Evolutionary conservation across 2,113 vertebrate genomes (phyloP), one percentile per base, ranked within the genome.

Genomic region (Crotalus tigris): DNA sequence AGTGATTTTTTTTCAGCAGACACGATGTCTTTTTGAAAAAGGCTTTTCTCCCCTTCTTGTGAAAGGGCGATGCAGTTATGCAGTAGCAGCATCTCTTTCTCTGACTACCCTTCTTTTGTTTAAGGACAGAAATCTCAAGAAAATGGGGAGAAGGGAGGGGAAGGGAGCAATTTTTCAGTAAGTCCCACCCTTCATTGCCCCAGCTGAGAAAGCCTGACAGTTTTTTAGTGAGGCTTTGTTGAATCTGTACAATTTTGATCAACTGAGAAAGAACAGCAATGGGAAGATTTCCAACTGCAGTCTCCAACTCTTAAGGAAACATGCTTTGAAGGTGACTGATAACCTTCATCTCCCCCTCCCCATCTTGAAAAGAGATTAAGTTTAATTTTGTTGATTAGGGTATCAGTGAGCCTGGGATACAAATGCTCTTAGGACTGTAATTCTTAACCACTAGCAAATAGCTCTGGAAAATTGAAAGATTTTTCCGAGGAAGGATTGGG

Each of bases 71-170:
- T 6, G 44, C 15, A 69, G 57, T 81, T 26, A 57, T 85, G 92
- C 75, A 7, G 75, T 39, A 44, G 24, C 33, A 75, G 44, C 39
- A 15, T 15, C 49, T 57, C 58, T 19, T 23, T 91, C 58, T 54
- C 85, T 1, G 4, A 15, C 19, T 51, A 92, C 89, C 59, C 90
- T 3, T 90, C 96, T 96, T 96, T 96, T 96, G 96, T 96, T 91
- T 93, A 91, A 95, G 93, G 91, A 59, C 95, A 94, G 93, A 95
- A 92, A 95, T 96, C 87, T 96, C 94, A 94, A 90, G 93, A 85
- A 93, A 85, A 93, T 59, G 69, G 85, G 91, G 81, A 87, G 51
- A 75, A 51, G 85, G 59, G 87, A 87, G 91, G 49, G 51, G n/a
- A 4, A 87, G 81, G 87, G 69, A 54, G 85, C 87, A 64, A 85